These are phyloP conservation scores for Stenichneumon culpator DNA, from an alignment of 2,888 invertebrate species.

Conservation along the genomic window DNA sequence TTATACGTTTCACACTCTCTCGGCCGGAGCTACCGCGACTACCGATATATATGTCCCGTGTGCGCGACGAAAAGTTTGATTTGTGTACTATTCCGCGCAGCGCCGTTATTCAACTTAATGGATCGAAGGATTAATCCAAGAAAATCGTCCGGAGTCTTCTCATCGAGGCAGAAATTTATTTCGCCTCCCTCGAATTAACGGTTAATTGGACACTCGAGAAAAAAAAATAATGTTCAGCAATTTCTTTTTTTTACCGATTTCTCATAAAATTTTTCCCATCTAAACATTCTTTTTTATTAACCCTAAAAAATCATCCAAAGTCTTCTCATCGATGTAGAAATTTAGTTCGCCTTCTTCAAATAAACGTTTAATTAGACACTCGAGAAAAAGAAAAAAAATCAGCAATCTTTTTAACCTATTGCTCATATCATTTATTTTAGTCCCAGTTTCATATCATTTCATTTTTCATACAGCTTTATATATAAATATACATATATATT, in stretches of 20 bases:
- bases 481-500: too few species aligned
- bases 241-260: background rate
- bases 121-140: background rate
- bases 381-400: too few species aligned
- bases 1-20: slow-evolving; percentile 67
- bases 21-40: slow-evolving; percentile 32
- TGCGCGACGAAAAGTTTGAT: slow-evolving; percentile 62
- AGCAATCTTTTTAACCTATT: background rate
- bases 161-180: background rate
- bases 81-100: slow-evolving; percentile 47
- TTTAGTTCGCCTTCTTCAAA: too few species aligned
- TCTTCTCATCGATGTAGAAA: too few species aligned
- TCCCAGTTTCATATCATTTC: too few species aligned
- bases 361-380: too few species aligned
- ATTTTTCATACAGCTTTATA: too few species aligned
- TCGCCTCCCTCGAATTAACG: background rate
- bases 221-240: background rate
- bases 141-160: background rate
- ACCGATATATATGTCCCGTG: slow-evolving; percentile 18
- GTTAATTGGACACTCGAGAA: background rate
- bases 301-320: too few species aligned
- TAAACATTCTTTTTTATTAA: too few species aligned
- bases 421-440: background rate
- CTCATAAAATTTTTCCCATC: background rate
- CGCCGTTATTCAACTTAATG: slow-evolving; percentile 39